Percentiles rank a stretch among this genome's conserved stretches.
phyloP scores from a whole-genome alignment of 2,797 vertebrate species.

The Danionella dracula region DNA sequence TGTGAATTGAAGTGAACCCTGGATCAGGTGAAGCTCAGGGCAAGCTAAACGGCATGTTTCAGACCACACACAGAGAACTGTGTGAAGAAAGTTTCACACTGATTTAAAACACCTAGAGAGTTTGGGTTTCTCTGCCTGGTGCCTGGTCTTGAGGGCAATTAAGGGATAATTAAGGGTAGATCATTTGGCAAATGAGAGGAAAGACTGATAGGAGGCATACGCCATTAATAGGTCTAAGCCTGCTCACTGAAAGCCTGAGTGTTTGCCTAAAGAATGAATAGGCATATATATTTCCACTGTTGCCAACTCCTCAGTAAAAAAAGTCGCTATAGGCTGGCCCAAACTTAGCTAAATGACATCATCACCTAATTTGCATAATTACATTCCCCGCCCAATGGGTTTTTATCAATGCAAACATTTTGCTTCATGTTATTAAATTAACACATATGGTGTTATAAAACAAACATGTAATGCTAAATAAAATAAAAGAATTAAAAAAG shows the following conservation, averaged over 20 bases:
- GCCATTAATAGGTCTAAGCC: constrained; percentile 19
- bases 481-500: too few species aligned
- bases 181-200: constrained; percentile 19
- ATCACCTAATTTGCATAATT: too few species aligned
- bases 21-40: constrained; percentile 50
- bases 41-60: constrained; percentile 47
- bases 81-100: background rate
- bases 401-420: too few species aligned
- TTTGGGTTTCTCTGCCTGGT: background rate
- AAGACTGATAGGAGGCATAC: constrained; percentile 9
- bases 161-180: constrained; percentile 7
- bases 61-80: constrained; percentile 47
- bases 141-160: background rate
- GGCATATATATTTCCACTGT: too few species aligned
- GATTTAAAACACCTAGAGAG: background rate
- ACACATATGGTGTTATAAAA: too few species aligned
- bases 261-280: background rate
- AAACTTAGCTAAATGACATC: too few species aligned
- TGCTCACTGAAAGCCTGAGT: background rate
- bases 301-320: too few species aligned
- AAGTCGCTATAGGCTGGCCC: too few species aligned
- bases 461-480: too few species aligned
- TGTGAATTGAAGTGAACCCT: constrained; percentile 45
- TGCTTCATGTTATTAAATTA: too few species aligned
- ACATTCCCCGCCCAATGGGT: too few species aligned